Evolutionary conservation across 2,888 invertebrate genomes (phyloP), one percentile per base, ranked within the genome.

Genomic region (Thereva nobilitata): DNA sequence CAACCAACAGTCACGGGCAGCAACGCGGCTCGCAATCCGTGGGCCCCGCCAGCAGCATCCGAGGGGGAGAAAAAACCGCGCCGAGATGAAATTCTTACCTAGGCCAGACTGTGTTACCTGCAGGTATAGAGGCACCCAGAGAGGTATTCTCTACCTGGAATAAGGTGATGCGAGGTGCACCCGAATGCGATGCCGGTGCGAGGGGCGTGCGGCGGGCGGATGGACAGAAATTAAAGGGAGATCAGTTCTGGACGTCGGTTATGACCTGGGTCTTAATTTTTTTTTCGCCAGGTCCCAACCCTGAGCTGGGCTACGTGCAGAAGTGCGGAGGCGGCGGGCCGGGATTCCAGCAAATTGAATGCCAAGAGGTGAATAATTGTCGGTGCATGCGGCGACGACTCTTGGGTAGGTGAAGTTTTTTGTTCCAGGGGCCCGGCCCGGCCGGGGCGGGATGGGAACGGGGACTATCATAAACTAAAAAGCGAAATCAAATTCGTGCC

Each of bases 1-100:
- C 57, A 37, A 38, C 57, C 45, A 45, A 47, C 59, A 59, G 59
- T 37, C 59, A 35, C 40, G 59, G 38, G 49, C 38, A 59, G 45
- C 59, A 57, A 40, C 59, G 38, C 49, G 47, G 49, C 47, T 40
- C 53, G 23, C 23, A 23, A 2, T 23, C 4, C 57, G 40, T 59
- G 49, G 59, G 49, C 49, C 59, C 38, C 7, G 12, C 2, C 5
- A n/a, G 10, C 49, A 49, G 10, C 12, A n/a, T 10, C 23, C 5
- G 49, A 10, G 12, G 45, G 49, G 59, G 9, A 47, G 10, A 49
- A 47, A 49, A 7, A 37, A 8, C 49, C 49, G 49, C 44, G 49
- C 42, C 38, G 10, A 47, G 59, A 59, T 37, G 59, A 49, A 59
- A 49, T 49, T 50, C 34, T 50, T 9, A 38, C 59, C 59, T 38